Evolutionary conservation across 2,888 invertebrate species (phyloP).

Genomic region (Drosophila gaucha): DNA sequence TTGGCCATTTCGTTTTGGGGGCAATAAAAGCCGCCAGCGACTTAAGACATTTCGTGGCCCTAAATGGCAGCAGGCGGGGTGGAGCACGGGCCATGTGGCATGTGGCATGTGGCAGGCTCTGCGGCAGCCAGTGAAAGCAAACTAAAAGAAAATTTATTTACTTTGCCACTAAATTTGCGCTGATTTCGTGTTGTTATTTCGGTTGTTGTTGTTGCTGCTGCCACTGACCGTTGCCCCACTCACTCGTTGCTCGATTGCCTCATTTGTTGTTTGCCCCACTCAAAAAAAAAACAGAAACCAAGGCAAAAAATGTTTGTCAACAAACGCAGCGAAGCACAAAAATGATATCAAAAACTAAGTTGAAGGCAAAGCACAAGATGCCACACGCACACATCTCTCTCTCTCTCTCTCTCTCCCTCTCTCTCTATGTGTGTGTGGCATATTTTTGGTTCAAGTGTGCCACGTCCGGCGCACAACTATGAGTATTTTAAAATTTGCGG

Average conservation of each 20-base stretch:
- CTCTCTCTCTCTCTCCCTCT: slow-evolving; percentile 15
- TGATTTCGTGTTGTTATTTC: slow-evolving; percentile 56
- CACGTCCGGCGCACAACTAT: slow-evolving; percentile 66
- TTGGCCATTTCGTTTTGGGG: slow-evolving; percentile 25
- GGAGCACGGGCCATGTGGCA: background rate
- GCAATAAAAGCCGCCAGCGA: slow-evolving; percentile 69
- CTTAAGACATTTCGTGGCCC: slow-evolving; percentile 70
- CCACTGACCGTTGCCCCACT: slow-evolving; percentile 18
- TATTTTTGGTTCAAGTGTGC: slow-evolving; percentile 59
- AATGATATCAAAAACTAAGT: slow-evolving; percentile 52
- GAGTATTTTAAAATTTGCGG: slow-evolving; percentile 76
- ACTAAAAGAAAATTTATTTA: slow-evolving; percentile 76
- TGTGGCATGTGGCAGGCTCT: background rate
- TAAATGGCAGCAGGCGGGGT: slow-evolving; percentile 27
- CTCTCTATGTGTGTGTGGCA: slow-evolving; percentile 42
- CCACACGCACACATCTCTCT: slow-evolving; percentile 16
- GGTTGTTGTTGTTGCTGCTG: slow-evolving; percentile 24
- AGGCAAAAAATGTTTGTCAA: slow-evolving; percentile 68
- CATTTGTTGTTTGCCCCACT: slow-evolving; percentile 68
- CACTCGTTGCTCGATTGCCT: slow-evolving; percentile 46
- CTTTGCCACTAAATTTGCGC: slow-evolving; percentile 78
- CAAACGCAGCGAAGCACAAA: slow-evolving; percentile 75
- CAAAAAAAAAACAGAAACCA: slow-evolving; percentile 22
- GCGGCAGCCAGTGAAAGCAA: slow-evolving; percentile 43
- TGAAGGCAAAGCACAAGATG: slow-evolving; percentile 31